Conservation (phyloP, 2,797 vertebrate species). For the Psittacula echo region DNA sequence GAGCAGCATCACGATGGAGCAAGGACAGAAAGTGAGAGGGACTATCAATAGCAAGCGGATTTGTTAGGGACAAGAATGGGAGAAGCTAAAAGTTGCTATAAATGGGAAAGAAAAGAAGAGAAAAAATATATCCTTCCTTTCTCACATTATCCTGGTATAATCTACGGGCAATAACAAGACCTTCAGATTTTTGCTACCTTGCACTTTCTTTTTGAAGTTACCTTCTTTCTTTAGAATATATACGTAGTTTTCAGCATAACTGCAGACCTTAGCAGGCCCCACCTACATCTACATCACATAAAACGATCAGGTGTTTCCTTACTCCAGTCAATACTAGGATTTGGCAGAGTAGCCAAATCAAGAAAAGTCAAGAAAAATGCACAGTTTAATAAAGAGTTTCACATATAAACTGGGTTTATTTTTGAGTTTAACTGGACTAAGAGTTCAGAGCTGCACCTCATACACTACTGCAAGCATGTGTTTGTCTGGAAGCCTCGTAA, state of each 20-base stretch:
- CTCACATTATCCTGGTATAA: background rate
- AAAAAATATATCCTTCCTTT: background rate
- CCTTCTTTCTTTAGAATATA: background rate
- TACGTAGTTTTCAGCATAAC: background rate
- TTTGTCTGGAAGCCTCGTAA: background rate
- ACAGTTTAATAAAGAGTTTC: background rate
- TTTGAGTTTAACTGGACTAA: background rate
- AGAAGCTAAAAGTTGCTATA: background rate
- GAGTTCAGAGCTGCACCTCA: background rate
- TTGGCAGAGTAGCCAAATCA: background rate
- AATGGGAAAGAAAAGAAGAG: background rate
- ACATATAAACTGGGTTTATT: background rate
- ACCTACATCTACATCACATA: background rate
- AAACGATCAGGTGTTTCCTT: background rate
- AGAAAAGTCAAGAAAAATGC: background rate
- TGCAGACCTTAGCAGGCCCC: background rate
- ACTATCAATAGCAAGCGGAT: background rate
- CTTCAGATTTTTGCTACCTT: background rate
- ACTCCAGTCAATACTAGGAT: background rate
- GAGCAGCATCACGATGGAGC: no score
- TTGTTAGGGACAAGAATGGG: background rate
- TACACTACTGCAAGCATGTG: background rate
- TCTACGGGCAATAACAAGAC: background rate
- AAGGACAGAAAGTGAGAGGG: background rate
- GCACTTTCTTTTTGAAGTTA: background rate